Percentiles rank a stretch among this genome's conserved stretches.
phyloP scores from a whole-genome alignment of 2,113 vertebrate genomes.

The Laterallus jamaicensis region DNA sequence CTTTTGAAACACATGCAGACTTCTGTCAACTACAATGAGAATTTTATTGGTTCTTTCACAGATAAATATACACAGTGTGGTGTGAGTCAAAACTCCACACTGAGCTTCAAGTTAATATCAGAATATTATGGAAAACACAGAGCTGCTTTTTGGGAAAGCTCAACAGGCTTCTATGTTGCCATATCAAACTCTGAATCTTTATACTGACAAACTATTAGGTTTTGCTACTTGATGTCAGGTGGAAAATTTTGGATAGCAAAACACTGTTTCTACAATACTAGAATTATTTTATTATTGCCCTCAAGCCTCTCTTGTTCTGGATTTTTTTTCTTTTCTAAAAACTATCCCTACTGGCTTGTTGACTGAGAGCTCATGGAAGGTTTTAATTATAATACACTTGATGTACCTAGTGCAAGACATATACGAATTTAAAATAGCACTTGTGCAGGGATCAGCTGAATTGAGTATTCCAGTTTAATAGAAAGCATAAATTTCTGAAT shows the following conservation, averaged over 20 bases:
- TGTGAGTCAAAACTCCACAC: not conserved
- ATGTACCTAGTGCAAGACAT: not conserved
- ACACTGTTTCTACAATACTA: not conserved
- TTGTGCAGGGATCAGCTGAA: not conserved
- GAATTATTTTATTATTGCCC: not conserved
- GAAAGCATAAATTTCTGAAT: not conserved
- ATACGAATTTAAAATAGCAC: constrained; percentile 12
- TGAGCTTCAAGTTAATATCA: constrained; percentile 20
- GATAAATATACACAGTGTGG: not conserved
- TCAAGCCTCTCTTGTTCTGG: not conserved
- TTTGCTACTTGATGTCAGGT: not conserved
- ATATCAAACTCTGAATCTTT: not conserved
- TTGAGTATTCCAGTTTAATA: not conserved
- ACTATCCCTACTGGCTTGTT: constrained; percentile 8
- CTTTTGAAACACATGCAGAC: not conserved
- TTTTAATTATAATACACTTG: not conserved
- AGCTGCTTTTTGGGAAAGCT: not conserved
- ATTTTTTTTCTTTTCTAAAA: constrained; percentile 15
- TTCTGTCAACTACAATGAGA: not conserved
- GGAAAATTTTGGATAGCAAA: not conserved
- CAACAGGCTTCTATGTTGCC: not conserved
- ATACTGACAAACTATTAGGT: not conserved
- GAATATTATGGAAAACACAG: constrained; percentile 1
- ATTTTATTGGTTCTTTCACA: not conserved
- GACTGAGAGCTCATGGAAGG: constrained; percentile 9